Evolutionary conservation across 2,888 invertebrate species (phyloP), one percentile per base, ranked within the genome.

Genomic region (Amorpha juglandis): DNA sequence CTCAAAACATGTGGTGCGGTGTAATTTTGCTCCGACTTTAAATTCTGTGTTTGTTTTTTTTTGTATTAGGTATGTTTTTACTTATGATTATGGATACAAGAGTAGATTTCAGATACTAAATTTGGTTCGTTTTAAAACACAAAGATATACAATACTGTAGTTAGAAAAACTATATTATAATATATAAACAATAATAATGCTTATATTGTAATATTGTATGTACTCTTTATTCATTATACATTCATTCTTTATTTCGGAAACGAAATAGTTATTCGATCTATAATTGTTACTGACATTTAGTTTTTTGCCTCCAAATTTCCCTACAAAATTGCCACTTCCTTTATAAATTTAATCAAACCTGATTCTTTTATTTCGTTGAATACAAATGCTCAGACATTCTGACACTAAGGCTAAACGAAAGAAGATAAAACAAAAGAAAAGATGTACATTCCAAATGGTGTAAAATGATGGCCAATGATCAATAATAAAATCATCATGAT

Each of bases 351-450:
- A 16, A 21, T 47, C 2, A 58, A 58, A 48, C 38, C 21, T 27
- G 7, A 12, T 27, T 27, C 4, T 27, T 27, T 27, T 27, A 27
- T 50, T 19, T 62, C 42, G 7, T 51, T 51, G 42, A 38, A 21
- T 19, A 51, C 77, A 78, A 84, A 85, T 80, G 81, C 84, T 88
- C 82, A 82, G 81, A 83, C 76, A 81, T 79, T 67, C 68, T 71
- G 71, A 77, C 68, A 77, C 70, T 73, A 75, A 74, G 71, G 72
- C 71, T 77, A 74, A 72, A 73, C 62, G 71, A 63, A 71, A 68
- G 68, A 69, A 73, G 69, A 65, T 27, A 75, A 74, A 75, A 69
- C 69, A 73, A 71, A 75, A 69, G 64, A 71, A 69, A 69, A 71
- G 67, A 73, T 71, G 69, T 72, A 82, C 75, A 74, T 77, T 75